Evolutionary conservation across 2,888 invertebrate genomes (phyloP).

Genomic region (Rhogogaster chlorosoma): DNA sequence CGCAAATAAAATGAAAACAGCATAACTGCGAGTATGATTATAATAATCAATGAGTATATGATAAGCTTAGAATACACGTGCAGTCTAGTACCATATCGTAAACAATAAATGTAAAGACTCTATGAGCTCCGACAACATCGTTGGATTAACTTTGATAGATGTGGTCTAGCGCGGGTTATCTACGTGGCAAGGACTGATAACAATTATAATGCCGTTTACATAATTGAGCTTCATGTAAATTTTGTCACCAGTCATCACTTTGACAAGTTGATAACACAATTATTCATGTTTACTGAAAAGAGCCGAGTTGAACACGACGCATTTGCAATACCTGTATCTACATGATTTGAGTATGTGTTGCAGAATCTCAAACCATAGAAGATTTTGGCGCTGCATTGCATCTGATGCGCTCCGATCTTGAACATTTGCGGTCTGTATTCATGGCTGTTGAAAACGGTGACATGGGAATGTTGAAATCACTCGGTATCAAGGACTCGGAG

Average conservation of each 20-base stretch:
- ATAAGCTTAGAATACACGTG: background rate
- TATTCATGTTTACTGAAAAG: background rate
- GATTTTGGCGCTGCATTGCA: constrained; percentile 95
- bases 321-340: background rate
- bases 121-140: background rate
- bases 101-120: background rate
- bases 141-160: background rate
- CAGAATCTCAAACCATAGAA: constrained; percentile 97
- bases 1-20: background rate
- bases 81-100: background rate
- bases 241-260: background rate
- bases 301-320: background rate
- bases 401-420: constrained; percentile 92
- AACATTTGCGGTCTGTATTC: constrained; percentile 95
- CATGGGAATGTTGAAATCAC: constrained; percentile 94
- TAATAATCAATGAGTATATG: background rate
- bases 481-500: constrained; percentile 97
- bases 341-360: constrained; percentile 55
- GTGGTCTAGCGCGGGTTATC: background rate
- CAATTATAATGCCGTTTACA: background rate
- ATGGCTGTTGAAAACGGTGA: constrained; percentile 98
- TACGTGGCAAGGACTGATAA: background rate
- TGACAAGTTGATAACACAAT: no score
- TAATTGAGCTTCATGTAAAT: background rate
- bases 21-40: background rate